These are phyloP conservation scores for Pardalotus punctatus DNA, from an alignment of 2,113 vertebrate species.

Conservation along the genomic window DNA sequence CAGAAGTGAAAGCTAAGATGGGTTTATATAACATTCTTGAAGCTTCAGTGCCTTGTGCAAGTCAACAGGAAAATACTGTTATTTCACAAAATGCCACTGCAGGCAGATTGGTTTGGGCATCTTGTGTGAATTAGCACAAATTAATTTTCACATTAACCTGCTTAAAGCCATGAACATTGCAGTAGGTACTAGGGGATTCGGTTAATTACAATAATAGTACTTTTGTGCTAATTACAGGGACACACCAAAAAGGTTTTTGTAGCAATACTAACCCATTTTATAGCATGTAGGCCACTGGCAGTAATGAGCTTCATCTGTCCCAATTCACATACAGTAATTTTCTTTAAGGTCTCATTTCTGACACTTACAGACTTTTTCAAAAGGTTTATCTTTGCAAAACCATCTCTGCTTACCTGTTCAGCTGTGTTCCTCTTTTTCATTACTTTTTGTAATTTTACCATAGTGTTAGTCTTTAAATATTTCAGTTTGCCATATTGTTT, in stretches of 20 bases:
- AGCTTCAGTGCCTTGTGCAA: neutral
- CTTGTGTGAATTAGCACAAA: conserved; percentile 44
- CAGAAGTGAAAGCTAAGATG: neutral
- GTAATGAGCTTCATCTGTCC: conserved; percentile 23
- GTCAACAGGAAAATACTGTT: neutral
- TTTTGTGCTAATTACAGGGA: conserved; percentile 45
- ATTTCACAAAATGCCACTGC: neutral
- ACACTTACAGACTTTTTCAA: neutral
- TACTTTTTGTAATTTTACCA: neutral
- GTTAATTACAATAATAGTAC: conserved; percentile 47
- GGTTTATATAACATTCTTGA: neutral
- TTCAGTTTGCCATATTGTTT: neutral
- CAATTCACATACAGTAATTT: neutral
- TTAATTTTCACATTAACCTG: conserved; percentile 57
- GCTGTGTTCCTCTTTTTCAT: neutral
- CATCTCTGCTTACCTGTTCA: neutral
- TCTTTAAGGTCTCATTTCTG: conserved; percentile 7
- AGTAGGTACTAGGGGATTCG: conserved; percentile 33
- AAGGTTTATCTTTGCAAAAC: neutral
- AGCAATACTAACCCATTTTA: conserved; percentile 20
- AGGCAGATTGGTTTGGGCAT: neutral
- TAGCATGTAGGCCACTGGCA: conserved; percentile 29
- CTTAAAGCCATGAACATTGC: neutral
- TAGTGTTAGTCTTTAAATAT: neutral
- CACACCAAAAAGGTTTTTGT: conserved; percentile 2